Percentiles rank a stretch among this genome's conserved stretches.
Conservation (phyloP, 2,113 vertebrate species). For the Quiscalus mexicanus region DNA sequence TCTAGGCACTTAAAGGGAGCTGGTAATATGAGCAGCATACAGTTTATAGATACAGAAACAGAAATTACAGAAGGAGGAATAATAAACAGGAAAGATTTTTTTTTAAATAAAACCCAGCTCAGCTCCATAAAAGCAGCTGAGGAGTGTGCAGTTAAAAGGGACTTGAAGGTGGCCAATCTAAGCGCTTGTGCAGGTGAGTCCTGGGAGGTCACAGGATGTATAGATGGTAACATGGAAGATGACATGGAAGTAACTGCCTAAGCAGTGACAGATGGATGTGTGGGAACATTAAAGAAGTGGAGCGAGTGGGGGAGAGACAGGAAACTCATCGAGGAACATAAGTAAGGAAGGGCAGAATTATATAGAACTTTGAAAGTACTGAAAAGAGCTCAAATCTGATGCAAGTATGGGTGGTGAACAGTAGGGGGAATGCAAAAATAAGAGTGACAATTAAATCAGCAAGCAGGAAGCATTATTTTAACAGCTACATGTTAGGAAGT, state of each 20-base stretch:
- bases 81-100: background rate
- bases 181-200: background rate
- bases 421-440: constrained; percentile 63
- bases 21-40: background rate
- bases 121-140: background rate
- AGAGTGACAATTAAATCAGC: constrained; percentile 65
- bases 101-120: background rate
- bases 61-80: background rate
- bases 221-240: background rate
- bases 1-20: background rate
- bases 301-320: constrained; percentile 57
- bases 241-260: constrained; percentile 46
- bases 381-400: constrained; percentile 46
- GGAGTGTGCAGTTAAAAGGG: background rate
- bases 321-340: constrained; percentile 44
- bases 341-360: constrained; percentile 58
- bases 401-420: constrained; percentile 54
- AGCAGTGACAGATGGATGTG: constrained; percentile 61
- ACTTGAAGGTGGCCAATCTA: background rate
- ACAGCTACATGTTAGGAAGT: constrained; percentile 40
- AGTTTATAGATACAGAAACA: background rate
- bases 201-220: background rate
- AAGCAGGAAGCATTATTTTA: constrained; percentile 62
- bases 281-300: constrained; percentile 57
- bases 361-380: constrained; percentile 40